phyloP scores from a whole-genome alignment of 2,888 invertebrate genomes.

The Fragum whitleyi region DNA sequence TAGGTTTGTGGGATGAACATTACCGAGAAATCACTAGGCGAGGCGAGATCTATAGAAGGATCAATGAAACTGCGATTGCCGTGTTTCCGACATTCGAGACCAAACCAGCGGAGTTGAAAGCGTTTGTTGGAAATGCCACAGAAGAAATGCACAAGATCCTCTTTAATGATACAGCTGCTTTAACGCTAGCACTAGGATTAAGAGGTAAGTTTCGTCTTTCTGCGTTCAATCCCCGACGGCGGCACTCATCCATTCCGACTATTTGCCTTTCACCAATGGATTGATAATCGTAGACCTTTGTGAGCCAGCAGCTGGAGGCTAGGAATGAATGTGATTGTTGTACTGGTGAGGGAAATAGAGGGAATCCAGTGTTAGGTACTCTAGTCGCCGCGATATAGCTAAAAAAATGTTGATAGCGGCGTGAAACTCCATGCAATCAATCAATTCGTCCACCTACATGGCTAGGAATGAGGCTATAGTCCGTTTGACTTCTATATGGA shows the following conservation, averaged over 20 bases:
- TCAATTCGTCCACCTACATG: no score
- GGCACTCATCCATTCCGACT: no score
- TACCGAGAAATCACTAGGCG: background rate
- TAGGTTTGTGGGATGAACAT: conserved; percentile 4
- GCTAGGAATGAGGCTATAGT: no score
- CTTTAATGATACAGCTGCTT: background rate
- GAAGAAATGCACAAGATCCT: conserved; percentile 4
- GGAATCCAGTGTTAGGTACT: no score
- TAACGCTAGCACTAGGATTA: conserved; percentile 5
- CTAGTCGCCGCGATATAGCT: no score
- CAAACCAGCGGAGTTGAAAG: background rate
- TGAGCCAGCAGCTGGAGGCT: no score
- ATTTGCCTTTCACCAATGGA: no score
- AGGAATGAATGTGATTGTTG: no score
- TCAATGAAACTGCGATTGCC: background rate
- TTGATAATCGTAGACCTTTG: no score
- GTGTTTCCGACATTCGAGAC: conserved; percentile 11
- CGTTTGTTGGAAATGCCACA: background rate
- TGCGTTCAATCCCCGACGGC: background rate
- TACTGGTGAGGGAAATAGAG: no score
- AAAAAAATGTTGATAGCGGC: background rate
- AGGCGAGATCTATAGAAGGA: background rate
- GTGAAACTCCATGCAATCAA: no score
- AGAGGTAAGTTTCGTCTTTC: background rate
- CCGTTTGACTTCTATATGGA: no score